phyloP scores from a whole-genome alignment of 2,888 invertebrate species.

The Dorcus hopei region DNA sequence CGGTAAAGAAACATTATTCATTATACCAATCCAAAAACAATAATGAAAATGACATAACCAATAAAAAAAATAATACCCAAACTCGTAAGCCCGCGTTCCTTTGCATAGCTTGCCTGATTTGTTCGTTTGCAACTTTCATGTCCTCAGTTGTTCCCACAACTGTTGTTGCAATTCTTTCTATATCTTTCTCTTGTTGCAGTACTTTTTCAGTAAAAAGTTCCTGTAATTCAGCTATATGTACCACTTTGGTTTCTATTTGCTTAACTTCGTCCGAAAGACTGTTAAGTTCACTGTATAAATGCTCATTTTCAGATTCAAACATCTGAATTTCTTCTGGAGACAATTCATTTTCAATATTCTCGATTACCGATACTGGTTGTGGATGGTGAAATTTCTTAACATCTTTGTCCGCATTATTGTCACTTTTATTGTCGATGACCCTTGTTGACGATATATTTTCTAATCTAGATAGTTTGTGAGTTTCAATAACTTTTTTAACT shows the following conservation, averaged over 20 bases:
- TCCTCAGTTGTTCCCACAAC: conserved; percentile 93
- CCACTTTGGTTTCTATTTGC: conserved; percentile 87
- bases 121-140: conserved; percentile 94
- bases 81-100: conserved; percentile 93
- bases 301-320: conserved; percentile 89
- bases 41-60: conserved; percentile 93
- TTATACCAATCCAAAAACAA: conserved; percentile 99
- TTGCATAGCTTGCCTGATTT: conserved; percentile 95
- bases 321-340: conserved; percentile 88
- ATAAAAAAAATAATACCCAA: conserved; percentile 90
- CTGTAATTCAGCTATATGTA: conserved; percentile 93
- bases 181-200: conserved; percentile 88
- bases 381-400: conserved; percentile 27
- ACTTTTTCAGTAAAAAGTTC: conserved; percentile 96
- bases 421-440: not conserved
- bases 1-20: conserved; percentile 54
- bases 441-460: conserved; percentile 45
- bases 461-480: conserved; percentile 73
- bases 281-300: conserved; percentile 82
- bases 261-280: conserved; percentile 87
- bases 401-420: conserved; percentile 16
- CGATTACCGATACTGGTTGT: conserved; percentile 20
- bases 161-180: conserved; percentile 84
- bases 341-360: conserved; percentile 62
- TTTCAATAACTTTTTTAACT: conserved; percentile 80